phyloP scores from a whole-genome alignment of 2,888 invertebrate genomes.

The Sisyra nigra region DNA sequence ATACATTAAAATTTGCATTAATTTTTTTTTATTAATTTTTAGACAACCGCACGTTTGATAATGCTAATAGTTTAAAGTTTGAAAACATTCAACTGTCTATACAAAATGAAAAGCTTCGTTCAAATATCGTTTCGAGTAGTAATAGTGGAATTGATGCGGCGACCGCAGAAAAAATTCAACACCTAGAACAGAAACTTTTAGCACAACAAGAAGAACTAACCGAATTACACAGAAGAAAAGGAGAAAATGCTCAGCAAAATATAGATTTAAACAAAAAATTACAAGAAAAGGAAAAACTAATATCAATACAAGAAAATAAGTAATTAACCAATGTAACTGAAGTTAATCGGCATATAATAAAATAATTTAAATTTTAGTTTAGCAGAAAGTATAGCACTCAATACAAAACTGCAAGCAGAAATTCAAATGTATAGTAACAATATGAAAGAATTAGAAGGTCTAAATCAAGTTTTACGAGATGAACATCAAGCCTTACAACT shows the following conservation, averaged over 20 bases:
- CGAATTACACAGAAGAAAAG: conserved; percentile 71
- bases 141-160: conserved; percentile 18
- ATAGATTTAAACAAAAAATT: conserved; percentile 75
- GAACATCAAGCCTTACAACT: conserved; percentile 91
- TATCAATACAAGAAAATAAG: conserved; percentile 25
- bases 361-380: conserved; percentile 32
- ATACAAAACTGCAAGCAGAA: conserved; percentile 52
- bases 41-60: conserved; percentile 82
- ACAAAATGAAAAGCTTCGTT: conserved; percentile 67
- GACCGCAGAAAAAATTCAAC: conserved; percentile 43
- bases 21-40: conserved; percentile 26
- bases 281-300: conserved; percentile 67
- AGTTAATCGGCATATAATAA: neutral
- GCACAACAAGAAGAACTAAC: conserved; percentile 86
- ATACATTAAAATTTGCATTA: too few relatives aligned
- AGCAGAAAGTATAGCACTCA: conserved; percentile 47
- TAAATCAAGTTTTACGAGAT: conserved; percentile 80
- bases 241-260: conserved; percentile 87
- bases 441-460: conserved; percentile 58
- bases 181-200: conserved; percentile 72
- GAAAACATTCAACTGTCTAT: conserved; percentile 77
- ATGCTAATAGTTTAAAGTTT: conserved; percentile 57
- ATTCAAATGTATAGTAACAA: conserved; percentile 54
- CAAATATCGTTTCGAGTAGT: conserved; percentile 27
- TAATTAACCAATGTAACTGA: neutral